These are phyloP conservation scores for Paramacrobiotus metropolitanus DNA, from an alignment of 1,140 invertebrate species.

Conservation along the genomic window DNA sequence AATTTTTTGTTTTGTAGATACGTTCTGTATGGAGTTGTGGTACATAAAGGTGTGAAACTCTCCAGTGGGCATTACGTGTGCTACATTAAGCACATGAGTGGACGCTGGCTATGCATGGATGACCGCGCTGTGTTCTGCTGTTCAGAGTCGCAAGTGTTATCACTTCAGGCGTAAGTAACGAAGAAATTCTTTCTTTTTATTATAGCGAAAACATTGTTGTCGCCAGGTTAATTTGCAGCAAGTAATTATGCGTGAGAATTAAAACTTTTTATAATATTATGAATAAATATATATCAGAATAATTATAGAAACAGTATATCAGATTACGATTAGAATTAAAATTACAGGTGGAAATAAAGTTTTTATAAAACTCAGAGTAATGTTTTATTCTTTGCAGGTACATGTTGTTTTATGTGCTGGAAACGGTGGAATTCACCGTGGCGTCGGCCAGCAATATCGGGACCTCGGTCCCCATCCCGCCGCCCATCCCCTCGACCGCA, in stretches of 20 bases:
- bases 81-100: constrained; percentile 2
- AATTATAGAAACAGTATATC: no score
- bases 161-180: neutral
- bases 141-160: neutral
- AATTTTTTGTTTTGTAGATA: neutral
- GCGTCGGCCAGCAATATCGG: neutral
- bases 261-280: neutral
- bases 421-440: neutral
- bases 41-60: neutral
- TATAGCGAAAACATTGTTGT: no score
- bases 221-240: no score
- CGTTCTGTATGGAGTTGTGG: neutral
- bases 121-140: neutral
- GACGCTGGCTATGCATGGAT: neutral
- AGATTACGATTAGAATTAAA: no score
- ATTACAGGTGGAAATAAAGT: no score
- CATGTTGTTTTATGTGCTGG: neutral
- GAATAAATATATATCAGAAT: no score
- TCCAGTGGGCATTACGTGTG: neutral
- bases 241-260: neutral
- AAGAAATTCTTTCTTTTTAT: no score
- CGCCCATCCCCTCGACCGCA: no score
- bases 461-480: no score
- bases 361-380: neutral
- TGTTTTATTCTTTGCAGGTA: neutral